Evolutionary conservation across 2,797 vertebrate genomes (phyloP).

Genomic region (Enteromius argenteus): DNA sequence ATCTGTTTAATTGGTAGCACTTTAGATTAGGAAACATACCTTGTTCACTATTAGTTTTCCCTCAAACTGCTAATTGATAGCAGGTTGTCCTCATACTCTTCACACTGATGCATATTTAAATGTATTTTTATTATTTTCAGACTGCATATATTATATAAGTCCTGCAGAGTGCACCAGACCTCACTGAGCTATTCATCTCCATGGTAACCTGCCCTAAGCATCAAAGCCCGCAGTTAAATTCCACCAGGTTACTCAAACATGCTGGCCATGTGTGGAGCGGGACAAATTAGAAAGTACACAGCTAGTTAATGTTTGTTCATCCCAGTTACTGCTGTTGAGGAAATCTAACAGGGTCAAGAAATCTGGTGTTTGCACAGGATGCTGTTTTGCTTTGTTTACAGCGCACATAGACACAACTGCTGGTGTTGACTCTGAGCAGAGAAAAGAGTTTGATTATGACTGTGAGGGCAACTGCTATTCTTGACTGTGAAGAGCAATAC

Average conservation of each 20-base stretch:
- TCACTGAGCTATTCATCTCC: slow-evolving; percentile 68
- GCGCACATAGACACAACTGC: slow-evolving; percentile 12
- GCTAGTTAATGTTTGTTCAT: slow-evolving; percentile 58
- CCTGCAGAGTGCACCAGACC: slow-evolving; percentile 67
- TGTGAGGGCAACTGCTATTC: not conserved
- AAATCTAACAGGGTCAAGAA: slow-evolving; percentile 3
- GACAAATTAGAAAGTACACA: slow-evolving; percentile 53
- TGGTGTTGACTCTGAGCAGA: not conserved
- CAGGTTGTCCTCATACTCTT: not conserved
- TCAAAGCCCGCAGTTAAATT: slow-evolving; percentile 63
- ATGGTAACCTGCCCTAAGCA: slow-evolving; percentile 63
- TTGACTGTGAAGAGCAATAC: not conserved
- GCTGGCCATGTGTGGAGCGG: slow-evolving; percentile 43
- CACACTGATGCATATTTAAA: not conserved
- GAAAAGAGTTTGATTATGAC: not conserved
- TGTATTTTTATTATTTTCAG: slow-evolving; percentile 48
- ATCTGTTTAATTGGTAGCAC: not conserved
- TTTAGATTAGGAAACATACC: not conserved
- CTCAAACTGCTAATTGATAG: not conserved
- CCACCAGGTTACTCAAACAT: slow-evolving; percentile 57
- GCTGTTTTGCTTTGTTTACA: slow-evolving; percentile 25
- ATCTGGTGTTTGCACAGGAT: slow-evolving; percentile 17
- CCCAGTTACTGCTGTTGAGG: slow-evolving; percentile 12
- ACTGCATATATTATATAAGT: slow-evolving; percentile 52
- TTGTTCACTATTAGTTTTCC: too few relatives aligned